A percentile compares a stretch with the other conserved stretches of the same genome.
phyloP scores from a whole-genome alignment of 2,888 invertebrate genomes.

The Sepioteuthis lessoniana region DNA sequence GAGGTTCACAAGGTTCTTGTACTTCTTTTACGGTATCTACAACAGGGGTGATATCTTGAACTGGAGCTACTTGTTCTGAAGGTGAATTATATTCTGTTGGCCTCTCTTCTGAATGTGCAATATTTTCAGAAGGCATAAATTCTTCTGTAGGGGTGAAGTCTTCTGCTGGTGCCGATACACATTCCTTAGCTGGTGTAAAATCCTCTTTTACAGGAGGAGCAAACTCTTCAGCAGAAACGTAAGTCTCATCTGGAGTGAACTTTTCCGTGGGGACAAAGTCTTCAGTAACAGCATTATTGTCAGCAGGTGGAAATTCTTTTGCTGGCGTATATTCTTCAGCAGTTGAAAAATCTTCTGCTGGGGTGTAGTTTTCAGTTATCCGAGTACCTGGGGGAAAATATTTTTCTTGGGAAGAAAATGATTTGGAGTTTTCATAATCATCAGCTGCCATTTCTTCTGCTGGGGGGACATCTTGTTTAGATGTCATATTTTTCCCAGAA shows the following conservation, averaged over 20 bases:
- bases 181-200: too few species aligned
- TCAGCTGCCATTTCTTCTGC: not conserved
- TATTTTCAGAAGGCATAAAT: not conserved
- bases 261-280: not conserved
- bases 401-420: not conserved
- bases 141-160: not conserved
- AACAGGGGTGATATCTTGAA: constrained; percentile 7
- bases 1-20: constrained; percentile 9
- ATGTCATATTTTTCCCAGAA: not conserved
- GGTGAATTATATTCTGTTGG: not conserved
- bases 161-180: not conserved
- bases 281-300: not conserved
- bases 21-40: not conserved
- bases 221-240: not conserved
- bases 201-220: not conserved
- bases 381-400: not conserved
- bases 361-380: not conserved
- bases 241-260: not conserved
- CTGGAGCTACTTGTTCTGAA: not conserved
- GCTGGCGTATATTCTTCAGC: not conserved
- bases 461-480: not conserved
- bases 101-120: not conserved
- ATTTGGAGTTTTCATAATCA: not conserved
- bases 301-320: not conserved
- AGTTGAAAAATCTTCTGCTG: not conserved